Base-by-base conservation (phyloP, 2,888 invertebrate genomes). In the Lucinisca nassula region DNA sequence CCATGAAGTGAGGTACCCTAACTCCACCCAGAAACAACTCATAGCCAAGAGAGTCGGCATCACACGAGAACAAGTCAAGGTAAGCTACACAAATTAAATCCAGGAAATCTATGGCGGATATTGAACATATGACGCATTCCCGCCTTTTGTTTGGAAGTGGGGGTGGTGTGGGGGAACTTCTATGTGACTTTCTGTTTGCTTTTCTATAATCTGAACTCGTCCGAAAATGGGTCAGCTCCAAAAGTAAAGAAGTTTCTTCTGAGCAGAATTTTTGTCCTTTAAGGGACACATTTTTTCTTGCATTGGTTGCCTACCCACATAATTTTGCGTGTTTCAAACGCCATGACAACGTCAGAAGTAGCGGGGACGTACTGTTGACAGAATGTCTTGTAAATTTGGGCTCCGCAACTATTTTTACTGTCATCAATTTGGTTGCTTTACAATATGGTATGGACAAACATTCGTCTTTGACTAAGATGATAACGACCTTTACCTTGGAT, bases 1-100 rank as follows among this genome's bases (percentile, higher is more conserved):
- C 84, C 85, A 84, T n/a, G 89, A 93, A 38, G 94, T 95, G 72
- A 91, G 94, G 30, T 96, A 96, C 85, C 96, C 96, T 6, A 96
- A 96, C 93, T 94, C 94, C 37, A 93, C 94, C 38, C 96, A 96
- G 91, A 96, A 96, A 92, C 95, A 95, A 77, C 93, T 95, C 51
- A 95, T 96, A 17, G 95, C 96, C 30, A 95, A 95, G 84, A 89
- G 95, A 4, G 94, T 96, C 0, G 96, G 96, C 37, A 96, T 96
- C 51, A 95, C 94, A 1, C 87, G 95, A 40, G 95, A 95, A 74
- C 96, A 96, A 84, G 95, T 96, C 72, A 96, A 96, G 94, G 96
- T 96, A 81, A 45, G 45, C n/a, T n/a, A n/a, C n/a, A n/a, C n/a
- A n/a, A n/a, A n/a, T n/a, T n/a, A n/a, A n/a, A n/a, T n/a, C n/a